phyloP scores from a whole-genome alignment of 2,888 invertebrate genomes.

The Fragum sueziense region DNA sequence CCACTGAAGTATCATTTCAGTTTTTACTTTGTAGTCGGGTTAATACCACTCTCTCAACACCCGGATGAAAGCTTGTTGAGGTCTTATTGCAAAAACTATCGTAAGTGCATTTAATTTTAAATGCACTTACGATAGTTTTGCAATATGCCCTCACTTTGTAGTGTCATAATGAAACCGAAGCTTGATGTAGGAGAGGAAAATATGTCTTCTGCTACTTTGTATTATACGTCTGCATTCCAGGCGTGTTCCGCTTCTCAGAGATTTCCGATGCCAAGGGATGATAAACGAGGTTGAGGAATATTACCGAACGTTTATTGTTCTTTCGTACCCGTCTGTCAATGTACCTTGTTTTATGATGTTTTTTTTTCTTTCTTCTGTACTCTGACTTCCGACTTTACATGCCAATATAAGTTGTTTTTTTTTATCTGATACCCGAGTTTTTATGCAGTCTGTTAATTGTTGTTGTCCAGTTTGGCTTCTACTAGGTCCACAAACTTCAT shows the following conservation, averaged over 20 bases:
- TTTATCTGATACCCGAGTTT: too few relatives aligned
- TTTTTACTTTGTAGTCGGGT: not conserved
- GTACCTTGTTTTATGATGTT: not conserved
- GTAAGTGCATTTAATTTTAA: too few relatives aligned
- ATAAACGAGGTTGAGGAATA: conserved; percentile 13
- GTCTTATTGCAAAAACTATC: too few relatives aligned
- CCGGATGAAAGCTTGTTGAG: not conserved
- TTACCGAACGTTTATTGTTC: conserved; percentile 1
- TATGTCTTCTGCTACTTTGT: conserved; percentile 2
- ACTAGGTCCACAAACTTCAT: too few relatives aligned
- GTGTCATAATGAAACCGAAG: conserved; percentile 12
- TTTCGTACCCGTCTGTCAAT: not conserved
- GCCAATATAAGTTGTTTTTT: too few relatives aligned
- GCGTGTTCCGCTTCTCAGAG: conserved; percentile 3
- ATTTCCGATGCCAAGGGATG: not conserved
- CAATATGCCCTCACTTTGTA: too few relatives aligned
- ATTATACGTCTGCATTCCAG: conserved; percentile 15
- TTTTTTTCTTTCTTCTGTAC: too few relatives aligned
- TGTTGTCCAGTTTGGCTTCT: too few relatives aligned
- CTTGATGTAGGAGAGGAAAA: not conserved
- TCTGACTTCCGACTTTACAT: too few relatives aligned
- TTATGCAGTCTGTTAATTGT: too few relatives aligned
- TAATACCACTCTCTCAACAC: not conserved
- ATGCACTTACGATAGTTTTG: too few relatives aligned
- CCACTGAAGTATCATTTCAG: not conserved